Conservation (phyloP, 2,113 vertebrate species). For the Antechinus flavipes region DNA sequence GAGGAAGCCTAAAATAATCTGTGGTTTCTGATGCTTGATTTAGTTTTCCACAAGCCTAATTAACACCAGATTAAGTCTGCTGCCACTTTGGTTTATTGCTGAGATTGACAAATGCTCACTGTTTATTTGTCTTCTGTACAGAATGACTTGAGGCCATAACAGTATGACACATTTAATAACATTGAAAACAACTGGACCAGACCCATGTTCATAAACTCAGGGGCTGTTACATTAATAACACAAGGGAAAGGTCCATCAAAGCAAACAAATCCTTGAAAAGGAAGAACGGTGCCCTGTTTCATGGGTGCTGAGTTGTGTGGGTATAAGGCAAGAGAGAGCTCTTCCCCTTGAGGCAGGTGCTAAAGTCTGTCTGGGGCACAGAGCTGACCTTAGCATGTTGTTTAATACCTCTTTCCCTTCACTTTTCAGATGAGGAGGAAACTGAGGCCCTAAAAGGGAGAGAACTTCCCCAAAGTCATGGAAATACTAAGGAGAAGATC, state of each 20-base stretch:
- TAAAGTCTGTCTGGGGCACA: neutral
- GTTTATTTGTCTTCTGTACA: constrained; percentile 81
- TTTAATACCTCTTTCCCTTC: neutral
- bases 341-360: constrained; percentile 21
- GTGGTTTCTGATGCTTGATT: constrained; percentile 92
- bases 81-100: constrained; percentile 86
- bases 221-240: constrained; percentile 25
- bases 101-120: constrained; percentile 83
- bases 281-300: constrained; percentile 21
- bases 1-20: constrained; percentile 89
- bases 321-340: constrained; percentile 39
- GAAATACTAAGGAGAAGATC: neutral
- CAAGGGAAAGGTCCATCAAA: neutral
- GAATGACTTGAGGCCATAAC: constrained; percentile 76
- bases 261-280: neutral
- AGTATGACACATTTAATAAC: constrained; percentile 81
- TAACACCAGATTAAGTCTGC: constrained; percentile 90
- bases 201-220: constrained; percentile 58
- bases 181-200: constrained; percentile 73
- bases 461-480: neutral
- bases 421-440: neutral
- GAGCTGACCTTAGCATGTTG: neutral
- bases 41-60: constrained; percentile 93
- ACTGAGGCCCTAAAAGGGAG: neutral
- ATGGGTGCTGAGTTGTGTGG: neutral